These are phyloP conservation scores for Amphiura filiformis DNA, from an alignment of 35 echinoderm and acorn worm species.

Conservation along the genomic window DNA sequence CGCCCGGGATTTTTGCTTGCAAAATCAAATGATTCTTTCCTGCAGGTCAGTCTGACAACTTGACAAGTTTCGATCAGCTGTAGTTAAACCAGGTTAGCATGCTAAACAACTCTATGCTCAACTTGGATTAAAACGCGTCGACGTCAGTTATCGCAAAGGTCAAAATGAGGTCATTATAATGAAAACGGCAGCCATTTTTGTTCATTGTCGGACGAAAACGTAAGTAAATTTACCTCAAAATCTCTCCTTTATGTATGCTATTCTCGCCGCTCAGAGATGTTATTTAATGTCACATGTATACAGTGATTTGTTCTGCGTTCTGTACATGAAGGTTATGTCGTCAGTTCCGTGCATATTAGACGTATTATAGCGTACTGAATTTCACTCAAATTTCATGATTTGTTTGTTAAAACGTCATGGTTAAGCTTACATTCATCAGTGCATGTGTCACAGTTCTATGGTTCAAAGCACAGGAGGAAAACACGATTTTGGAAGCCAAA, in stretches of 20 bases:
- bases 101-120: too few species aligned
- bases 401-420: background rate
- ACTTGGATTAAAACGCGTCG: too few species aligned
- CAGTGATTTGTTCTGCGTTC: too few species aligned
- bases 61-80: too few species aligned
- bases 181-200: constrained; percentile 27
- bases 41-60: too few species aligned
- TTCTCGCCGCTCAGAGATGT: background rate
- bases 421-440: background rate
- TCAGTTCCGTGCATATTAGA: background rate
- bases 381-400: background rate
- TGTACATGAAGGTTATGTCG: too few species aligned
- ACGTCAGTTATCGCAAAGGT: constrained; percentile 3
- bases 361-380: background rate
- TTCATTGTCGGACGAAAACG: background rate
- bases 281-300: background rate
- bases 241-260: background rate
- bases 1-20: too few species aligned
- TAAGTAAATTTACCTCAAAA: background rate
- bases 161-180: constrained; percentile 12
- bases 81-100: too few species aligned
- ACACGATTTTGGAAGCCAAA: background rate
- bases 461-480: too few species aligned
- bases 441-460: background rate
- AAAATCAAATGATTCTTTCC: too few species aligned